phyloP scores from a whole-genome alignment of 2,797 vertebrate genomes.

The Pseudochromis fuscus region DNA sequence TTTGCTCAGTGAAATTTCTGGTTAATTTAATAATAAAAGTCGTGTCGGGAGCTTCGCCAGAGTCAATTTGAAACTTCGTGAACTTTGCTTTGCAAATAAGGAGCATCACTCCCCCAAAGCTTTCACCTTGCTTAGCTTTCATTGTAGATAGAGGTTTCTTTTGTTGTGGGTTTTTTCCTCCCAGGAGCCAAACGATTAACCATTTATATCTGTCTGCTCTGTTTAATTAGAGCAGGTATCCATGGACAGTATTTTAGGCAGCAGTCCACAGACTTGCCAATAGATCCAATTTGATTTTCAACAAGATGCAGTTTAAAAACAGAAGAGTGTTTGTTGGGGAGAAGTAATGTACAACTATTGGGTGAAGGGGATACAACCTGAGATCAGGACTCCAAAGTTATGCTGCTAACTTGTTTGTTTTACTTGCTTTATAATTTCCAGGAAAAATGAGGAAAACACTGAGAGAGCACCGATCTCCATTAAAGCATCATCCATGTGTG shows the following conservation, averaged over 20 bases:
- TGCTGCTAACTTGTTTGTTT: no score
- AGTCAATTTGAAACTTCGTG: not conserved
- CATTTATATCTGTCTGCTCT: conserved; percentile 56
- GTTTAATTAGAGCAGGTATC: conserved; percentile 63
- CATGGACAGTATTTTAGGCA: conserved; percentile 38
- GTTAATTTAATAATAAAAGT: not conserved
- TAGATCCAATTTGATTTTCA: conserved; percentile 41
- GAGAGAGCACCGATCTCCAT: no score
- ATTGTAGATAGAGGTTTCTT: conserved; percentile 14
- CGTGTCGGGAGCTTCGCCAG: no score
- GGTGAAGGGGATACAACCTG: not conserved
- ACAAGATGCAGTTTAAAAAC: conserved; percentile 11
- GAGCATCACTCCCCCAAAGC: not conserved
- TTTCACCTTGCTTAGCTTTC: not conserved
- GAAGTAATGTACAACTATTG: not conserved
- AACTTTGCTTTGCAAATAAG: conserved; percentile 8
- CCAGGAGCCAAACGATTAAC: conserved; percentile 27
- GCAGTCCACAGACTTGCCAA: conserved; percentile 23
- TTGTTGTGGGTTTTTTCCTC: not conserved
- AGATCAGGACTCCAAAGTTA: not conserved
- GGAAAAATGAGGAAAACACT: no score
- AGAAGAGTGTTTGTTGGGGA: conserved; percentile 1
- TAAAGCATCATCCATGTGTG: no score
- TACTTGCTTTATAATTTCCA: no score
- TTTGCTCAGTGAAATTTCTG: not conserved